Percentiles rank a stretch among this genome's conserved stretches.
Conservation (phyloP, 2,113 vertebrate species). For the Seriola aureovittata region DNA sequence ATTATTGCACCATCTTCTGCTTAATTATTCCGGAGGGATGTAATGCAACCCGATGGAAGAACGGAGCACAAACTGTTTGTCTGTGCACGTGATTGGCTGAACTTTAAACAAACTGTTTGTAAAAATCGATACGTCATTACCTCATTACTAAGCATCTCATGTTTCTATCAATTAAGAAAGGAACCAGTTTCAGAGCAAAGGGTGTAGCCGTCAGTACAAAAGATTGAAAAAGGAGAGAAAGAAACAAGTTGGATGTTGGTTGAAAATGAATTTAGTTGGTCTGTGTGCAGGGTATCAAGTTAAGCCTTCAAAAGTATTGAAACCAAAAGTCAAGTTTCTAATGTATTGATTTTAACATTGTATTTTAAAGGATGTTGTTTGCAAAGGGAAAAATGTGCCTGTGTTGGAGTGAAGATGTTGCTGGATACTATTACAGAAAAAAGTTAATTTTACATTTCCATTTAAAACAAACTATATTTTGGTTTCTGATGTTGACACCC, state of each 20-base stretch:
- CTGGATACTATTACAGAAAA: neutral
- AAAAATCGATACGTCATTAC: neutral
- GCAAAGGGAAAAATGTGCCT: neutral
- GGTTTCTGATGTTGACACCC: neutral
- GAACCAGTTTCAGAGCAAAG: neutral
- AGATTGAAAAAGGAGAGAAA: neutral
- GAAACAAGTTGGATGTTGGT: too few species aligned
- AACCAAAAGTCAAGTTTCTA: neutral
- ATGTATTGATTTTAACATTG: neutral
- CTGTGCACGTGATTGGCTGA: neutral
- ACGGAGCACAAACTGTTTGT: neutral
- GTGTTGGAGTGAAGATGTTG: neutral
- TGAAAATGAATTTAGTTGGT: neutral
- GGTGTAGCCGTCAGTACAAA: neutral
- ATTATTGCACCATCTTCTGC: constrained; percentile 11
- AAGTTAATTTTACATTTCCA: neutral
- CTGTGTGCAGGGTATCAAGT: too few species aligned
- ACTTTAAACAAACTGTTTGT: neutral
- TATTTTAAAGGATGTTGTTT: neutral
- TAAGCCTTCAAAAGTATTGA: neutral
- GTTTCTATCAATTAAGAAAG: neutral
- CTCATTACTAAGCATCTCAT: neutral
- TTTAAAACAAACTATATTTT: neutral
- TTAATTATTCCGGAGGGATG: constrained; percentile 36
- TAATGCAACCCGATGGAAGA: neutral